phyloP scores from a whole-genome alignment of 2,888 invertebrate genomes.

The Seira ritae region DNA sequence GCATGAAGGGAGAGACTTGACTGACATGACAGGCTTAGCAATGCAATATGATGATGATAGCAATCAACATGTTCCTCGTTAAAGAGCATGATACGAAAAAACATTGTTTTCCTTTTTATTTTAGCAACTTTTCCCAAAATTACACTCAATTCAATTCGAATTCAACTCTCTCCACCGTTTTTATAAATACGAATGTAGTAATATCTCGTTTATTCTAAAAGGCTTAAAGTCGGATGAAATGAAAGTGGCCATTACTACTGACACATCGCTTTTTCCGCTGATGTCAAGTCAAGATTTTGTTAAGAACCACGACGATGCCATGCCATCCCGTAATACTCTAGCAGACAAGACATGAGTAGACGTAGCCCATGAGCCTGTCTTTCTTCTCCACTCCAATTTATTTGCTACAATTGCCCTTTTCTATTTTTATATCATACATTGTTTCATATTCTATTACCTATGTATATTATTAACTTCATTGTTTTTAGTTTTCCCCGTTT shows the following conservation, averaged over 20 bases:
- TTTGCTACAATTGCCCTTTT: background rate
- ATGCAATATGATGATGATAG: background rate
- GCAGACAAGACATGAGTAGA: background rate
- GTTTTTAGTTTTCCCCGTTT: too few species aligned
- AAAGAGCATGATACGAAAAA: background rate
- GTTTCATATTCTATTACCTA: too few species aligned
- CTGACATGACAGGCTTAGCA: background rate
- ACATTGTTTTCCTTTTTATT: background rate
- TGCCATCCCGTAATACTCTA: background rate
- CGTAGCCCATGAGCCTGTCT: background rate
- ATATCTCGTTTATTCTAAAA: background rate
- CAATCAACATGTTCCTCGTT: background rate
- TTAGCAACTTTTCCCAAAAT: background rate
- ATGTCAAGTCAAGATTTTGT: background rate
- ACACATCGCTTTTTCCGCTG: background rate
- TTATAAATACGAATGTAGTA: background rate
- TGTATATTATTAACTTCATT: too few species aligned
- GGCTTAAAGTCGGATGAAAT: background rate
- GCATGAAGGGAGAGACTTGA: background rate
- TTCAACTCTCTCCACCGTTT: background rate
- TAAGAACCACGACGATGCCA: too few species aligned
- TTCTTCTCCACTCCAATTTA: background rate
- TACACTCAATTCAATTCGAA: background rate
- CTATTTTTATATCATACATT: background rate
- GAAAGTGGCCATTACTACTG: background rate